Percentiles rank a stretch among this genome's conserved stretches.
Evolutionary conservation across 2,888 invertebrate genomes (phyloP).

Genomic region (Seladonia tumulorum): DNA sequence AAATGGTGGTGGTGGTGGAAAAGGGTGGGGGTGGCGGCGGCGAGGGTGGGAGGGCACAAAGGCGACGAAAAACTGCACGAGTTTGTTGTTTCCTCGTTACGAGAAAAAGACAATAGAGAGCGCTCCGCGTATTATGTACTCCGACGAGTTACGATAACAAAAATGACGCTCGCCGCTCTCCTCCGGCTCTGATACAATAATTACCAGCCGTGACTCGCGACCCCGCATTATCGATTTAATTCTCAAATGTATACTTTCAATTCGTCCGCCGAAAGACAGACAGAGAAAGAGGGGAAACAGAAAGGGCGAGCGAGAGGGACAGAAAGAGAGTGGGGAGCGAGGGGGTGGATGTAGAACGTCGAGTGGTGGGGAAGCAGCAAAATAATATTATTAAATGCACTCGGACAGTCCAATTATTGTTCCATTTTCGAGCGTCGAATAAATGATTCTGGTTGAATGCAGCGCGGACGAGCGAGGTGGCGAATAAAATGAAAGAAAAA

Average conservation of each 20-base stretch:
- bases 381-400: constrained; percentile 39
- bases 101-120: constrained; percentile 53
- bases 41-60: constrained; percentile 28
- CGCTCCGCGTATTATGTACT: constrained; percentile 61
- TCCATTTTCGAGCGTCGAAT: constrained; percentile 24
- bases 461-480: not conserved
- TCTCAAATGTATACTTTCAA: constrained; percentile 77
- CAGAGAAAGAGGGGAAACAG: not conserved
- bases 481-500: not conserved
- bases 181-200: constrained; percentile 63
- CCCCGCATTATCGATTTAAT: constrained; percentile 77
- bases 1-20: not conserved
- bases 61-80: constrained; percentile 53
- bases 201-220: constrained; percentile 67
- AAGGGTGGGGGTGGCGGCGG: not conserved
- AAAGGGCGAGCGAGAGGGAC: not conserved
- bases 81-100: constrained; percentile 52
- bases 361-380: not conserved
- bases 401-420: constrained; percentile 29
- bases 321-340: not conserved
- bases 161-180: constrained; percentile 52
- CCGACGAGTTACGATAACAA: constrained; percentile 61
- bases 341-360: not conserved
- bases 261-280: constrained; percentile 59
- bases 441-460: constrained; percentile 22